A percentile compares a stretch with the other conserved stretches of the same genome.
These are phyloP conservation scores for Clivina fossor DNA, from an alignment of 2,888 invertebrate genomes.

Conservation along the genomic window DNA sequence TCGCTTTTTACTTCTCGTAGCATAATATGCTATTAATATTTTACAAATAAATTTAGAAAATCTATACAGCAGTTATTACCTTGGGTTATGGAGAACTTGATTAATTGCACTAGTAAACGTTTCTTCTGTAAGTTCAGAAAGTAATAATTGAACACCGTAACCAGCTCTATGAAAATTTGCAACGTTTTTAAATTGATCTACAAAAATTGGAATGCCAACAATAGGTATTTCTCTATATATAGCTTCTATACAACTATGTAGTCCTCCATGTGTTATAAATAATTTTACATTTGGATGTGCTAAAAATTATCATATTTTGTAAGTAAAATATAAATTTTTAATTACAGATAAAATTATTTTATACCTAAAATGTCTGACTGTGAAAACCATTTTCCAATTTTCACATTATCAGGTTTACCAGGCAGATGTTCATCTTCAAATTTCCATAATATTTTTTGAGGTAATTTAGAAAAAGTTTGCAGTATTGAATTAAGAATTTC, in stretches of 20 bases:
- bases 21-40: no score
- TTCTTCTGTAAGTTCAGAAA: conserved; percentile 51
- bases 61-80: conserved; percentile 36
- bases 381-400: conserved; percentile 21
- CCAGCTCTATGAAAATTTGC: conserved; percentile 42
- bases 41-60: no score
- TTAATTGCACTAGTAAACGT: conserved; percentile 48
- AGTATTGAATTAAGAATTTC: conserved; percentile 43
- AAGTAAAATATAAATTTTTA: no score
- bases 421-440: conserved; percentile 21
- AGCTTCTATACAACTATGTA: conserved; percentile 27
- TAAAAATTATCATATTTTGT: no score
- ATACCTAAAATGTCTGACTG: conserved; percentile 24
- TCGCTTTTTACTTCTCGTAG: no score
- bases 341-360: conserved; percentile 9
- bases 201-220: conserved; percentile 27
- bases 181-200: conserved; percentile 29
- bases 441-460: conserved; percentile 22
- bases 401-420: conserved; percentile 12
- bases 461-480: conserved; percentile 25
- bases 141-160: conserved; percentile 48
- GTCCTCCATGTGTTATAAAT: conserved; percentile 34
- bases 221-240: conserved; percentile 32
- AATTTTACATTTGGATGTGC: conserved; percentile 35
- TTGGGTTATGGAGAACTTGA: conserved; percentile 48